Percentiles rank a stretch among this genome's conserved stretches.
Evolutionary conservation across 2,113 vertebrate species (phyloP).

Genomic region (Melanerpes aurifrons): DNA sequence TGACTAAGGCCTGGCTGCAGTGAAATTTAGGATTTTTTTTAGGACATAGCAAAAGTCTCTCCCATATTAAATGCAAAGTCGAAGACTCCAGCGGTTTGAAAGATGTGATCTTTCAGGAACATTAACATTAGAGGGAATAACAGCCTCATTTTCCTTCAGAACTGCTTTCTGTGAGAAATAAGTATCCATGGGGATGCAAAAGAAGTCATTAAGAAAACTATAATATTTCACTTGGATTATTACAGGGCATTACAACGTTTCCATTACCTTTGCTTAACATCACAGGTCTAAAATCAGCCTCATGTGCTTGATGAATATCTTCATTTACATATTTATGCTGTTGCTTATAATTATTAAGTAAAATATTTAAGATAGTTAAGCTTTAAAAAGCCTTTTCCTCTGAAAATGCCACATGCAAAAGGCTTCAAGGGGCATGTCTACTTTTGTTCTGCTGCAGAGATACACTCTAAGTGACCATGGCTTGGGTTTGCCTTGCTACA

Average conservation of each 20-base stretch:
- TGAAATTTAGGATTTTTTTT: not conserved
- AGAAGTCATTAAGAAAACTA: conserved; percentile 6
- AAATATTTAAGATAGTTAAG: conserved; percentile 7
- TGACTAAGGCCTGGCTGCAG: not conserved
- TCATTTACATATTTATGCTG: conserved; percentile 15
- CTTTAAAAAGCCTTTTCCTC: not conserved
- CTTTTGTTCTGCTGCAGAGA: not conserved
- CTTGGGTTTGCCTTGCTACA: not conserved
- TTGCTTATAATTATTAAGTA: not conserved
- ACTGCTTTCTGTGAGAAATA: not conserved
- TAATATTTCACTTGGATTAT: conserved; percentile 25
- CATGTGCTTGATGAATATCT: not conserved
- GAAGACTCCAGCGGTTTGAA: not conserved
- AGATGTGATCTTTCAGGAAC: not conserved
- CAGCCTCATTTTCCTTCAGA: not conserved
- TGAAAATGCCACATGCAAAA: not conserved
- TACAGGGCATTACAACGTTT: not conserved
- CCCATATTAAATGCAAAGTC: not conserved
- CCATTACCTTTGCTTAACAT: not conserved
- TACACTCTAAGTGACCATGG: not conserved
- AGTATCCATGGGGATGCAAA: not conserved
- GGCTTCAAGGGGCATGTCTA: fast-evolving
- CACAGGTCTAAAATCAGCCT: conserved; percentile 2
- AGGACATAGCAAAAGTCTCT: not conserved
- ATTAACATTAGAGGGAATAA: not conserved